phyloP scores from a whole-genome alignment of 2,113 vertebrate species.

The Hippocampus barbouri region DNA sequence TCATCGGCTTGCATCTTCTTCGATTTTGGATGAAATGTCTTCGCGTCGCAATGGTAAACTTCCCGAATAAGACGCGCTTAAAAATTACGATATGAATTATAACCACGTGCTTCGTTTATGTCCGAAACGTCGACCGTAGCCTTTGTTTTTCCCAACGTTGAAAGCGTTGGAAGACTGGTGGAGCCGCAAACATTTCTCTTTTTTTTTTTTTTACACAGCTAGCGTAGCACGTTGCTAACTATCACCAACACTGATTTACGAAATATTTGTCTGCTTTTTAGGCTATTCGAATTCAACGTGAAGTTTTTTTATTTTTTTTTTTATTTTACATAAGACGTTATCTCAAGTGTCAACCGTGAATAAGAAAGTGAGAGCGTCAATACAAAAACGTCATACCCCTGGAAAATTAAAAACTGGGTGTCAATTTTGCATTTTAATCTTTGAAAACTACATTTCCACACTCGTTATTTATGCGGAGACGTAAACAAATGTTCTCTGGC shows the following conservation, averaged over 20 bases:
- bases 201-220: slow-evolving; percentile 20
- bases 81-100: background rate
- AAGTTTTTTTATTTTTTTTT: background rate
- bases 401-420: background rate
- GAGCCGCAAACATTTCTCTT: slow-evolving; percentile 22
- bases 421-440: background rate
- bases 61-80: fast-evolving
- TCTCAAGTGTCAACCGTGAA: background rate
- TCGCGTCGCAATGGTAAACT: slow-evolving; percentile 26
- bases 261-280: background rate
- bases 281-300: background rate
- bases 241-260: background rate
- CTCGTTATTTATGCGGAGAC: no score
- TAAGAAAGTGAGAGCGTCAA: background rate
- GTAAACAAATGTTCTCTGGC: no score
- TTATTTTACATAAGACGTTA: background rate
- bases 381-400: background rate
- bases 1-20: slow-evolving; percentile 10
- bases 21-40: background rate
- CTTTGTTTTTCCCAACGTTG: background rate
- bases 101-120: background rate
- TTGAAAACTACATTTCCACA: no score
- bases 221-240: slow-evolving; percentile 8
- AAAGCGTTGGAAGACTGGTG: background rate
- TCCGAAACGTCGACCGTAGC: background rate